Percentiles rank a stretch among this genome's conserved stretches.
Conservation (phyloP, 2,888 invertebrate species). For the Antheraea assamensis region DNA sequence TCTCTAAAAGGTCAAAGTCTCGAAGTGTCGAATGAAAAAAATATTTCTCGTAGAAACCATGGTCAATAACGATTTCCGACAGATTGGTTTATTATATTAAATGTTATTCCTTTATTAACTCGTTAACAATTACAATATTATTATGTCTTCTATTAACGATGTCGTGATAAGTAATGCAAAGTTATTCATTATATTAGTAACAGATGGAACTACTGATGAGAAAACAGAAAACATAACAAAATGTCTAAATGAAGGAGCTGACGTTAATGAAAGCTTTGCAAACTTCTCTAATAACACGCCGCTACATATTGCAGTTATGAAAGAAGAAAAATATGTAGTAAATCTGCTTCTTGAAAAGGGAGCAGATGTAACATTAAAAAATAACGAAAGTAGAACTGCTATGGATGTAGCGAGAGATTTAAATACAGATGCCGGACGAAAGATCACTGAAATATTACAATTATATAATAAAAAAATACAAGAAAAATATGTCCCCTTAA, state of each 20-base stretch:
- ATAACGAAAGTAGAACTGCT: not conserved
- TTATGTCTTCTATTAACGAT: not conserved
- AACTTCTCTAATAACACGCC: slow-evolving; percentile 16
- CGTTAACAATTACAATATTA: not conserved
- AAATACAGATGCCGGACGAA: not conserved
- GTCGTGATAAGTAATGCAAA: not conserved
- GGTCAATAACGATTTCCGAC: not conserved
- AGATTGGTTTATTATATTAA: not conserved
- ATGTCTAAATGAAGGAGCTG: slow-evolving; percentile 13
- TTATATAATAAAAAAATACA: not conserved
- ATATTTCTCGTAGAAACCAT: not conserved
- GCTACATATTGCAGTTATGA: slow-evolving; percentile 14
- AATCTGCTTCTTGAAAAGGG: slow-evolving; percentile 7
- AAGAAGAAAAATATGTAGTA: slow-evolving; percentile 12
- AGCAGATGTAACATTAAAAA: not conserved
- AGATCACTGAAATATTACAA: not conserved
- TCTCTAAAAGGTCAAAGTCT: not conserved
- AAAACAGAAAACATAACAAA: slow-evolving; percentile 1
- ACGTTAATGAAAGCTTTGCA: slow-evolving; percentile 13
- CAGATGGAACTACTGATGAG: slow-evolving; percentile 21
- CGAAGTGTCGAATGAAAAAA: not conserved
- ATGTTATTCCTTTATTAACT: not conserved
- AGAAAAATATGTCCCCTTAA: not conserved
- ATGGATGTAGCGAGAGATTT: not conserved
- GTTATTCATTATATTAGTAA: not conserved